phyloP scores from a whole-genome alignment of 2,113 vertebrate genomes.

The Toxostoma redivivum region DNA sequence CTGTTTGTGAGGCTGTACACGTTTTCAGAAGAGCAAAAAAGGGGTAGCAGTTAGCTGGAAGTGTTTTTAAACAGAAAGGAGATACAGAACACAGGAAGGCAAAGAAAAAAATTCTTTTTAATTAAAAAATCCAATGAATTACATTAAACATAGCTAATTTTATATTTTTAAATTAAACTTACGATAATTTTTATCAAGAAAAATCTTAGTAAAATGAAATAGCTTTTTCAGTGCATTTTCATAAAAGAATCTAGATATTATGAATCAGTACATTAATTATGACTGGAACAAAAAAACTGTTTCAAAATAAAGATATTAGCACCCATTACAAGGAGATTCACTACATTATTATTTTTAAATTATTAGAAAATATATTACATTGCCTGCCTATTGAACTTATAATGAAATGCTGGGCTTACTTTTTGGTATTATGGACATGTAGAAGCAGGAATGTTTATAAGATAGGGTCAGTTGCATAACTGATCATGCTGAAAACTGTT shows the following conservation, averaged over 20 bases:
- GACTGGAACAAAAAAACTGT: neutral
- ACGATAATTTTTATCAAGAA: neutral
- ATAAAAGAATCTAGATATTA: neutral
- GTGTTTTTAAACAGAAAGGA: neutral
- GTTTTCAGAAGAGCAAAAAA: neutral
- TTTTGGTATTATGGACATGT: neutral
- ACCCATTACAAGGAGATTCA: neutral
- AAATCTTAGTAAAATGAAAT: constrained; percentile 10
- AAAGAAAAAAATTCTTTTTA: neutral
- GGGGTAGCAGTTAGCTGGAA: neutral
- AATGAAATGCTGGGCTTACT: neutral
- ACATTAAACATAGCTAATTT: neutral
- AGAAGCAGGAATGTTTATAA: neutral
- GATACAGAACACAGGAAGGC: neutral
- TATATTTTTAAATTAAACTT: neutral
- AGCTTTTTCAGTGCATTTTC: neutral
- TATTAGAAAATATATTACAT: neutral
- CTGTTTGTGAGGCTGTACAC: neutral
- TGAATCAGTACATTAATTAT: constrained; percentile 9
- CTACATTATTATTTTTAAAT: neutral
- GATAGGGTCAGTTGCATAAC: neutral
- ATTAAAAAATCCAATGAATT: neutral
- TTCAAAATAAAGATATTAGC: constrained; percentile 14
- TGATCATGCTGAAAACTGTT: neutral
- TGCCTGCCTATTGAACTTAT: neutral